Evolutionary conservation across 2,888 invertebrate genomes (phyloP).

Genomic region (Metopia argyrocephala): DNA sequence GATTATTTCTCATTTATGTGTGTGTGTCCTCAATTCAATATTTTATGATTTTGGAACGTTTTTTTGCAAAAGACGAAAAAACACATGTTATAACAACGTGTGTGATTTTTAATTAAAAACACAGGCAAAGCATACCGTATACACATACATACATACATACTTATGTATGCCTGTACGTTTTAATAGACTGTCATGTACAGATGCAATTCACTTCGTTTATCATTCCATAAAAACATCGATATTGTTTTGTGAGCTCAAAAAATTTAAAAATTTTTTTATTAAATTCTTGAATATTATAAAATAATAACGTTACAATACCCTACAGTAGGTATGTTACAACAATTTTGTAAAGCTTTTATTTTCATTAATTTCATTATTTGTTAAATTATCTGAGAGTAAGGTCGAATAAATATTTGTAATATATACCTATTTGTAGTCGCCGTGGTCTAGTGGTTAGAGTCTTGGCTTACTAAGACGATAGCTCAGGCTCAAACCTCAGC

Average conservation of each 20-base stretch:
- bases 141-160: background rate
- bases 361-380: no score
- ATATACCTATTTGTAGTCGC: no score
- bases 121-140: background rate
- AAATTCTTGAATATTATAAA: background rate
- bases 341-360: no score
- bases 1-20: background rate
- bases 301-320: no score
- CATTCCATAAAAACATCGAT: background rate
- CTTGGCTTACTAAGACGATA: no score
- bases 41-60: constrained; percentile 13
- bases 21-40: constrained; percentile 44
- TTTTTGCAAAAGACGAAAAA: constrained; percentile 7
- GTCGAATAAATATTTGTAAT: no score
- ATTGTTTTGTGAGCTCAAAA: constrained; percentile 11
- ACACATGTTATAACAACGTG: constrained; percentile 50
- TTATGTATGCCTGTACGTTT: no score
- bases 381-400: no score
- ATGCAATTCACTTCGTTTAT: background rate
- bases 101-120: constrained; percentile 43
- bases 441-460: no score
- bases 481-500: no score
- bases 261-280: constrained; percentile 9
- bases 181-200: background rate
- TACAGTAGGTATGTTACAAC: no score